A percentile compares a stretch with the other conserved stretches of the same genome.
phyloP scores from a whole-genome alignment of 1,140 invertebrate species.

The Battus philenor region DNA sequence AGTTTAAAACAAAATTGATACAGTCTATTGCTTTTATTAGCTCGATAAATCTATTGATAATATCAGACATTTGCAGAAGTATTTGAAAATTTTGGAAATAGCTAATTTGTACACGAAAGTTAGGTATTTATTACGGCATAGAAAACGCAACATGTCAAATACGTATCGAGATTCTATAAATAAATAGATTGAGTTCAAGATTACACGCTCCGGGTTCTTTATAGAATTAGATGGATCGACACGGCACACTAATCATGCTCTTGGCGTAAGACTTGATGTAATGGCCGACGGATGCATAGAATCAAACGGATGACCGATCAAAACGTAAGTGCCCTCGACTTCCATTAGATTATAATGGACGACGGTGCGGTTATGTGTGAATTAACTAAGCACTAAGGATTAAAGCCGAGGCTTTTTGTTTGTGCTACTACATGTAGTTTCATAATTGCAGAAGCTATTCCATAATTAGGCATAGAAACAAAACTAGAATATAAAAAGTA shows the following conservation, averaged over 20 bases:
- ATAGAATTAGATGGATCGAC: conserved; percentile 17
- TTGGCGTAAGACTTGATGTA: conserved; percentile 5
- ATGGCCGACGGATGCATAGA: conserved; percentile 15
- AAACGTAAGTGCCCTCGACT: conserved; percentile 14
- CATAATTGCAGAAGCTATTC: neutral
- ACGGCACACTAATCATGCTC: conserved; percentile 13
- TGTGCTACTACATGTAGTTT: conserved; percentile 9
- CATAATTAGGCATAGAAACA: conserved; percentile 2
- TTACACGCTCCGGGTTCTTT: conserved; percentile 14
- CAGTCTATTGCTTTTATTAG: no score
- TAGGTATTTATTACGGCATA: no score
- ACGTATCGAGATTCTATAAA: conserved; percentile 11
- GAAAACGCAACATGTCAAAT: conserved; percentile 13
- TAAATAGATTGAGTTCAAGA: conserved; percentile 14
- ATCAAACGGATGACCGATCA: conserved; percentile 14
- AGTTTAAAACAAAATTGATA: no score
- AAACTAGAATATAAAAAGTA: neutral
- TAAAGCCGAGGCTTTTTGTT: conserved; percentile 6
- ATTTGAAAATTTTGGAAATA: no score
- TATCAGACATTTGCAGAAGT: no score
- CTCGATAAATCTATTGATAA: no score
- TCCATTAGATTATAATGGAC: conserved; percentile 16
- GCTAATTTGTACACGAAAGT: neutral
- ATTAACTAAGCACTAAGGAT: conserved; percentile 13
- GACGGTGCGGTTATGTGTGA: conserved; percentile 13